Conservation (phyloP, 1,140 invertebrate genomes). For the Drosophila ananassae region DNA sequence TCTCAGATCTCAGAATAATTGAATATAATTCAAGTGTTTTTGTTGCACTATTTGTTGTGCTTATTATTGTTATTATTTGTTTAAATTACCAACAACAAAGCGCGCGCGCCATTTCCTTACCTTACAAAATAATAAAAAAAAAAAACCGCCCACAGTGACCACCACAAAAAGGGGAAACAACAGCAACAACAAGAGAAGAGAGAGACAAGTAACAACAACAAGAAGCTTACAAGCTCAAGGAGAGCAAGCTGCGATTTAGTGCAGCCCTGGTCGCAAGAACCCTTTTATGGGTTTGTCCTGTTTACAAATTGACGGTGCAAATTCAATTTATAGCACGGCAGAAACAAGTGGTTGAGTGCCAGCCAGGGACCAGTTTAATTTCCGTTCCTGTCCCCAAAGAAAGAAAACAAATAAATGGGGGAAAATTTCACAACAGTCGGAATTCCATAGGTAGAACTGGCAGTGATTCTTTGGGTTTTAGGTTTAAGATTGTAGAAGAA, state of each 20-base stretch:
- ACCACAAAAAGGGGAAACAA: slow-evolving; percentile 11
- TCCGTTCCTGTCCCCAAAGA: slow-evolving; percentile 59
- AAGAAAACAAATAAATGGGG: slow-evolving; percentile 17
- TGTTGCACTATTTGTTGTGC: slow-evolving; percentile 73
- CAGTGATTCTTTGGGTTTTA: not conserved
- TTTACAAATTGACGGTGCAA: slow-evolving; percentile 77
- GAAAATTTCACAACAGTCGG: slow-evolving; percentile 23
- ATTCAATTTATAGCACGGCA: slow-evolving; percentile 64
- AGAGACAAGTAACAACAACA: too few relatives aligned
- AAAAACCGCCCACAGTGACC: slow-evolving; percentile 1
- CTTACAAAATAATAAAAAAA: not conserved
- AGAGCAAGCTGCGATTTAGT: slow-evolving; percentile 32
- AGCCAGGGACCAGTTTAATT: slow-evolving; percentile 71
- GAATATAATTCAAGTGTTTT: slow-evolving; percentile 81
- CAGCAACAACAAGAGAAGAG: slow-evolving; percentile 5
- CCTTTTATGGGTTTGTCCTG: slow-evolving; percentile 65
- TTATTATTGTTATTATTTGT: slow-evolving; percentile 80
- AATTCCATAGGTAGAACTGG: not conserved
- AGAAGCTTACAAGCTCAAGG: not conserved
- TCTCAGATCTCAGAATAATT: slow-evolving; percentile 55
- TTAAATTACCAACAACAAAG: slow-evolving; percentile 70
- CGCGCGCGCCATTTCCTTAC: slow-evolving; percentile 28
- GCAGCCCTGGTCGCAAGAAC: slow-evolving; percentile 67
- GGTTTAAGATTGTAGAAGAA: not conserved
- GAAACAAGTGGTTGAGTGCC: slow-evolving; percentile 71